phyloP scores from a whole-genome alignment of 2,888 invertebrate genomes.

The Xestoiulus laeticollis region DNA sequence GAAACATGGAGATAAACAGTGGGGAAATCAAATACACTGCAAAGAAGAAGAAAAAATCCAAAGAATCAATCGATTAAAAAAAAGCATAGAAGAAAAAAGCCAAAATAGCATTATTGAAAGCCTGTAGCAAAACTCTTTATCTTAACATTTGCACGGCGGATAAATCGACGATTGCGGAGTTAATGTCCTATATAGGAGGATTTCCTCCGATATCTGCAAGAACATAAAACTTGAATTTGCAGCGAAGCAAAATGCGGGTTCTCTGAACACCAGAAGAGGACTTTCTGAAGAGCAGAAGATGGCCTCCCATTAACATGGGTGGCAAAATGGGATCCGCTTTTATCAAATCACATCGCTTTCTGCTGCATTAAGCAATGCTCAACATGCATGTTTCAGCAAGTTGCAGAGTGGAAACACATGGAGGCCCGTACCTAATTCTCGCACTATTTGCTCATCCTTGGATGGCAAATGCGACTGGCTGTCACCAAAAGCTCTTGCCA shows the following conservation, averaged over 20 bases:
- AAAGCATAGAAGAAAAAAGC: neutral
- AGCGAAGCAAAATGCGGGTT: neutral
- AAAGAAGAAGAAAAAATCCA: neutral
- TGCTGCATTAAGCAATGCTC: slow-evolving; percentile 40
- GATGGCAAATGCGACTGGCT: neutral
- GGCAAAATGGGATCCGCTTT: neutral
- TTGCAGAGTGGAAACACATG: neutral
- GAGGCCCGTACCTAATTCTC: neutral
- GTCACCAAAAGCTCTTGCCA: neutral
- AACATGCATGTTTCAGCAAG: neutral
- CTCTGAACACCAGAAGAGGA: neutral
- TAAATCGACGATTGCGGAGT: slow-evolving; percentile 20
- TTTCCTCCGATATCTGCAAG: slow-evolving; percentile 24
- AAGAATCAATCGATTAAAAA: neutral
- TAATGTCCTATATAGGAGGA: slow-evolving; percentile 23
- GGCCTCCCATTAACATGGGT: neutral
- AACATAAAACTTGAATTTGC: slow-evolving; percentile 23
- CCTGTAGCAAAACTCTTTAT: slow-evolving; percentile 18
- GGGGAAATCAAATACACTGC: neutral
- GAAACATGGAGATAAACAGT: neutral
- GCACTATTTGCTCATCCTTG: slow-evolving; percentile 8
- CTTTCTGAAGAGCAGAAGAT: neutral
- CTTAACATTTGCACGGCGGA: neutral
- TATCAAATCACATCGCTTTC: slow-evolving; percentile 15
- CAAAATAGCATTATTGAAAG: slow-evolving; percentile 38